phyloP scores from a whole-genome alignment of 2,888 invertebrate species.

The Dryobotodes eremita region DNA sequence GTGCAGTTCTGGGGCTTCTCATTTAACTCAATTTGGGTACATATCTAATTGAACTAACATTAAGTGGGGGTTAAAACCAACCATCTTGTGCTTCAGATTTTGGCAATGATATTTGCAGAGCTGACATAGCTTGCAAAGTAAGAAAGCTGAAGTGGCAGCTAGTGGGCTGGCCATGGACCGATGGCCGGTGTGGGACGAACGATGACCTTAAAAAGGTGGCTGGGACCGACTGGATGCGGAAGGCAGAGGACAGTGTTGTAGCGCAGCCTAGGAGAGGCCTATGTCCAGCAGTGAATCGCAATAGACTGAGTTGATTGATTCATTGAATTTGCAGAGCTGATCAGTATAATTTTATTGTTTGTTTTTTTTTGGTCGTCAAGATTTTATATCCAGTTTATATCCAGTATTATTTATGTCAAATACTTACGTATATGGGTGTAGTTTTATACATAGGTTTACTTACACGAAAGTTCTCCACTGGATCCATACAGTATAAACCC shows the following conservation, averaged over 20 bases:
- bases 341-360: too few species aligned
- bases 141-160: too few species aligned
- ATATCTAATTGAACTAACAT: not conserved
- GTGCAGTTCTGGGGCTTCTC: not conserved
- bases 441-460: not conserved
- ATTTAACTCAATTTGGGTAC: not conserved
- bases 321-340: not conserved
- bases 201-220: too few species aligned
- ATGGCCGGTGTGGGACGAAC: too few species aligned
- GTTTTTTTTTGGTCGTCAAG: not conserved
- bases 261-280: too few species aligned
- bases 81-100: not conserved
- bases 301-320: too few species aligned
- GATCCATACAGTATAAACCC: slow-evolving; percentile 45
- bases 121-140: too few species aligned
- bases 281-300: too few species aligned
- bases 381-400: not conserved
- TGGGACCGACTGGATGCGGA: too few species aligned
- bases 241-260: too few species aligned
- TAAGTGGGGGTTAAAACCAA: not conserved
- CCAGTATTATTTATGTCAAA: not conserved
- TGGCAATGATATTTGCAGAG: not conserved
- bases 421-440: not conserved
- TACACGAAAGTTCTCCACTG: not conserved
- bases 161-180: too few species aligned